Evolutionary conservation across 2,797 vertebrate genomes (phyloP).

Genomic region (Adrianichthys oophorus): DNA sequence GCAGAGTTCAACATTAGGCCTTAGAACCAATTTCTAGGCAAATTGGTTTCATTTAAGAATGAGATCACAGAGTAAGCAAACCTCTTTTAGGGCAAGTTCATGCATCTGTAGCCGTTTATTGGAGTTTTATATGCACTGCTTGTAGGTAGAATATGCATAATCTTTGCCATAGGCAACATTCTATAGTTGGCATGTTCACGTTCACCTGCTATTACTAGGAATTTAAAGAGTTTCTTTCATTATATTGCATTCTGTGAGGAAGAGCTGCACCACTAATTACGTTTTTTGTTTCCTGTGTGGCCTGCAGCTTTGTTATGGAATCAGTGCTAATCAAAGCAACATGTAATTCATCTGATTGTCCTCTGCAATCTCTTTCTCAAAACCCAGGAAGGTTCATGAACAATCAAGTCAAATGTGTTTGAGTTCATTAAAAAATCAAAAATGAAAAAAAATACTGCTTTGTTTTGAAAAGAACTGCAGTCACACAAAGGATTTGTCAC

Average conservation of each 20-base stretch:
- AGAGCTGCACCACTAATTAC: conserved; percentile 48
- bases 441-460: conserved; percentile 43
- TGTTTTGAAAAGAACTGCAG: conserved; percentile 43
- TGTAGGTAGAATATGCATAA: conserved; percentile 74
- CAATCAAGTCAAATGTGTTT: conserved; percentile 59
- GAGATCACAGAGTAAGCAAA: conserved; percentile 85
- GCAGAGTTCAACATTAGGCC: conserved; percentile 83
- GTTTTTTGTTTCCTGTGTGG: conserved; percentile 57
- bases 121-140: conserved; percentile 75
- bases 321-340: conserved; percentile 67
- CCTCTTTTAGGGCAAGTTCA: conserved; percentile 81
- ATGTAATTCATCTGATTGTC: conserved; percentile 63
- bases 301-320: conserved; percentile 58
- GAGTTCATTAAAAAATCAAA: conserved; percentile 38
- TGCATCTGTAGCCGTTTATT: conserved; percentile 80
- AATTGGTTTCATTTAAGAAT: conserved; percentile 88
- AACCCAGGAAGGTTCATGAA: conserved; percentile 58
- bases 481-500: conserved; percentile 4
- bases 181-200: conserved; percentile 59
- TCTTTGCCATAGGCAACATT: conserved; percentile 57
- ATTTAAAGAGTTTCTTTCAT: conserved; percentile 56
- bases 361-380: conserved; percentile 55
- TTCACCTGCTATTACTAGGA: conserved; percentile 70
- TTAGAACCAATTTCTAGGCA: conserved; percentile 88
- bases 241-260: conserved; percentile 66